phyloP scores from a whole-genome alignment of 2,113 vertebrate genomes.

The Lynx canadensis region DNA sequence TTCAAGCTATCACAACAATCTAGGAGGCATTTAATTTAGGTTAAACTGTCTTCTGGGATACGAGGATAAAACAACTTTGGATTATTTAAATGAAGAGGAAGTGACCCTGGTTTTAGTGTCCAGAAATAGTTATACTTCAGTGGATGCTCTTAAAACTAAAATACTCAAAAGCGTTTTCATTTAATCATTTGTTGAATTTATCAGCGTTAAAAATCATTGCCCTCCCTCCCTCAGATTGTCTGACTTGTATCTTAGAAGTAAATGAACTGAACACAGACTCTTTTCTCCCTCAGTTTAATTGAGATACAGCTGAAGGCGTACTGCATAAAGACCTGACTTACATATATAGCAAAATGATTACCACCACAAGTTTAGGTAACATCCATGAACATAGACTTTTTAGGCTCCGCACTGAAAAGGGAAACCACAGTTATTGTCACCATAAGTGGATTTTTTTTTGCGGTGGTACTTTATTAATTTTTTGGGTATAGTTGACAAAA shows the following conservation, averaged over 20 bases:
- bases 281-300: background rate
- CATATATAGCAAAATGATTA: background rate
- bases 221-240: background rate
- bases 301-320: background rate
- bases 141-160: slow-evolving; percentile 35
- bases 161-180: slow-evolving; percentile 28
- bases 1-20: slow-evolving; percentile 81
- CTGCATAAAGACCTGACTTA: background rate
- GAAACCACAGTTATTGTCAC: slow-evolving; percentile 21
- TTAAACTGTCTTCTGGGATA: slow-evolving; percentile 5
- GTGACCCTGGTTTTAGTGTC: background rate
- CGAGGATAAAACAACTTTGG: slow-evolving; percentile 25
- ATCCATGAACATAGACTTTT: background rate
- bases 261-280: background rate
- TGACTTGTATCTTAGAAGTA: background rate
- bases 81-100: slow-evolving; percentile 13
- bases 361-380: background rate
- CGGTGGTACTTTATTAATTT: background rate
- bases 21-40: slow-evolving; percentile 26
- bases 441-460: background rate
- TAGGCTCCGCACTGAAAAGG: background rate
- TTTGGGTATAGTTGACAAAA: background rate
- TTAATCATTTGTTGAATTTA: slow-evolving; percentile 40
- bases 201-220: slow-evolving; percentile 34
- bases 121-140: background rate